Evolutionary conservation across 2,113 vertebrate species (phyloP).

Genomic region (Alethe diademata): DNA sequence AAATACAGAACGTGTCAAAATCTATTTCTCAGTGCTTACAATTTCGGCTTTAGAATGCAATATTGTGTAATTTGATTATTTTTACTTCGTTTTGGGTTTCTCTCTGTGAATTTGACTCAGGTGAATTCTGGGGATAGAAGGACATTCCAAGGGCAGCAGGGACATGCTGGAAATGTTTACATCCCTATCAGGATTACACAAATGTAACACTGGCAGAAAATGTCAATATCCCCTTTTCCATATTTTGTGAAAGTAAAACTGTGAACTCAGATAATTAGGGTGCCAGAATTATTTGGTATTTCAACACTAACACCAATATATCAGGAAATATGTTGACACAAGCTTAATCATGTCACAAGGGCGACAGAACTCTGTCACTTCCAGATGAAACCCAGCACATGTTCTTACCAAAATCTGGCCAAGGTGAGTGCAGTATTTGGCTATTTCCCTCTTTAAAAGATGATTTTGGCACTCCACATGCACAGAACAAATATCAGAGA

Average conservation of each 20-base stretch:
- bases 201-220: background rate
- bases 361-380: background rate
- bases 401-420: constrained; percentile 38
- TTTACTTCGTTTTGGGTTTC: background rate
- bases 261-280: background rate
- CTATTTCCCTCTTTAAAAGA: background rate
- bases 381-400: background rate
- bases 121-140: background rate
- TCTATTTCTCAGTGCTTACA: background rate
- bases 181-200: background rate
- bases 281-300: background rate
- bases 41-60: background rate
- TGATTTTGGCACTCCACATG: constrained; percentile 1
- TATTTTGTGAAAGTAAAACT: background rate
- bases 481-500: background rate
- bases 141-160: background rate
- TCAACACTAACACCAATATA: background rate
- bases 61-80: background rate
- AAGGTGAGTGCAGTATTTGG: background rate
- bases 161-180: background rate
- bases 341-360: background rate
- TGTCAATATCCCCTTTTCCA: background rate
- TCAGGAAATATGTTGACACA: background rate
- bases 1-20: background rate
- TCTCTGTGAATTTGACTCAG: background rate